Evolutionary conservation across 2,797 vertebrate species (phyloP).

Genomic region (Natrix natrix): DNA sequence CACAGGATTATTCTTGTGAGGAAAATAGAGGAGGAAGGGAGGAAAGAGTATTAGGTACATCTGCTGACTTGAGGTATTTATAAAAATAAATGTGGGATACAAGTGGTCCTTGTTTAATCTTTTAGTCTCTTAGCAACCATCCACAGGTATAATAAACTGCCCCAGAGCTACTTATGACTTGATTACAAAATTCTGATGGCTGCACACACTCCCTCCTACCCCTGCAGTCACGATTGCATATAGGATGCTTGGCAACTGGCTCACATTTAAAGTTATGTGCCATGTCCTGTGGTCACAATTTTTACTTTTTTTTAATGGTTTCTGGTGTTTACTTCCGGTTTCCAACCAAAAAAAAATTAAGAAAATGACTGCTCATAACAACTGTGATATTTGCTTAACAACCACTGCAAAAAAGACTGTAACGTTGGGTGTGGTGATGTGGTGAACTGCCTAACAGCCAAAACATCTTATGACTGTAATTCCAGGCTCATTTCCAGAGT

Average conservation of each 20-base stretch:
- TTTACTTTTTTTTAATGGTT: background rate
- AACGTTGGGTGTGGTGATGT: background rate
- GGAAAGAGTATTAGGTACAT: background rate
- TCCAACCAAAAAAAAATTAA: no score
- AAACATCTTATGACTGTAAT: background rate
- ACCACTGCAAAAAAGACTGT: background rate
- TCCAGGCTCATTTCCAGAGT: background rate
- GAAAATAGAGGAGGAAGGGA: background rate
- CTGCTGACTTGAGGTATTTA: background rate
- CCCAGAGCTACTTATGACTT: background rate
- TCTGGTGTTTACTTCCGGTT: background rate
- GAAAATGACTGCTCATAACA: background rate
- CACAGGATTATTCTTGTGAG: background rate
- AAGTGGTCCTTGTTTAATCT: background rate
- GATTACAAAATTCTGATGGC: background rate
- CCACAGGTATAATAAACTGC: background rate
- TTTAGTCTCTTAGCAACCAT: background rate
- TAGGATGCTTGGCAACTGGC: background rate
- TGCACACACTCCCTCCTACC: background rate
- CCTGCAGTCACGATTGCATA: background rate
- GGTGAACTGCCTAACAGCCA: background rate
- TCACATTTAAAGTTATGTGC: background rate
- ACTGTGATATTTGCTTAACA: background rate
- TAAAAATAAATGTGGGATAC: background rate
- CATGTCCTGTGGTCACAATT: background rate